Conservation (phyloP, 2,797 vertebrate species). For the Cercopithecus hamlyni region DNA sequence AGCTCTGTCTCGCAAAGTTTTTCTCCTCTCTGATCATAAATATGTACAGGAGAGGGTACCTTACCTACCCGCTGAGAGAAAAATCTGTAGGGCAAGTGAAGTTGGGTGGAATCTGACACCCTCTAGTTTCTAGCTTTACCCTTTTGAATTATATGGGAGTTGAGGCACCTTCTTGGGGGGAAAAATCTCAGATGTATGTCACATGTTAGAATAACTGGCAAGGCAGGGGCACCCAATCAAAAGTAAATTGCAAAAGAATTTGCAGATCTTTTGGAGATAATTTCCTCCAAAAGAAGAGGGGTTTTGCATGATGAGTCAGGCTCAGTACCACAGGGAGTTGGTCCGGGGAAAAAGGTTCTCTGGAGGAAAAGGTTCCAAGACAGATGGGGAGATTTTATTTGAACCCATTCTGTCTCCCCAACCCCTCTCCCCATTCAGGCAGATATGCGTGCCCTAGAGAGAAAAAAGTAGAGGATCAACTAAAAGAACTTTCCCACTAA, state of each 20-base stretch:
- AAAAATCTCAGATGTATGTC: not conserved
- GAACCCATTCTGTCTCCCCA: not conserved
- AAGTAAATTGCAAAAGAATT: not conserved
- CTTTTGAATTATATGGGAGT: constrained; percentile 16
- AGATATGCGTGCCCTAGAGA: not conserved
- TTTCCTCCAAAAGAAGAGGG: not conserved
- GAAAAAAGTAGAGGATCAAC: not conserved
- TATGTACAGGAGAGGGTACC: not conserved
- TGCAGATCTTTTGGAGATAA: not conserved
- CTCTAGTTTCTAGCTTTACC: not conserved
- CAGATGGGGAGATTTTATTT: not conserved
- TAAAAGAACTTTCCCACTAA: not conserved
- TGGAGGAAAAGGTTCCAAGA: not conserved
- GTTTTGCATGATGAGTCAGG: not conserved
- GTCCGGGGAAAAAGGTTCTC: not conserved
- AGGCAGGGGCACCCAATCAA: not conserved
- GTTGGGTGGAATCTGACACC: not conserved
- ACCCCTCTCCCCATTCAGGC: not conserved
- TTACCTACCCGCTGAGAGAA: not conserved
- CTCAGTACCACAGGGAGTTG: not conserved
- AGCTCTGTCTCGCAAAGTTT: not conserved
- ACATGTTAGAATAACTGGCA: not conserved
- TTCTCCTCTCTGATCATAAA: not conserved
- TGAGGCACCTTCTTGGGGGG: not conserved
- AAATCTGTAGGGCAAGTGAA: not conserved